These are phyloP conservation scores for Stegastes partitus DNA, from an alignment of 2,113 vertebrate genomes.

Conservation along the genomic window DNA sequence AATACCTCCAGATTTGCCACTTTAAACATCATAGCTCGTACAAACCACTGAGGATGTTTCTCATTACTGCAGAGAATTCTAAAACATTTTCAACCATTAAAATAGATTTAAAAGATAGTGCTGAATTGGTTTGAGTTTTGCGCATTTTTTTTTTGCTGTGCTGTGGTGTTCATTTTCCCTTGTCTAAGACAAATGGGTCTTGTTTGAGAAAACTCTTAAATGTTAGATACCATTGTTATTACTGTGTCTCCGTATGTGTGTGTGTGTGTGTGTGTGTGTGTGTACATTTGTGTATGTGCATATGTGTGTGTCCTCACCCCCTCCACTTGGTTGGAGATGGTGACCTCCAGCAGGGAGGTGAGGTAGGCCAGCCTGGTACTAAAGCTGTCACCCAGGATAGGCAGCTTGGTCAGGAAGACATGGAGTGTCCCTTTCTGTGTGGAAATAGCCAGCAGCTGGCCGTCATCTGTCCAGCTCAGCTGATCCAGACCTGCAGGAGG, in stretches of 20 bases:
- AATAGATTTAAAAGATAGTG: too few species aligned
- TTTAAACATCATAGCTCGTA: too few species aligned
- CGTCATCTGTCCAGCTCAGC: slow-evolving; percentile 96
- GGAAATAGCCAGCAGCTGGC: slow-evolving; percentile 94
- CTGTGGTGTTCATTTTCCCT: neutral
- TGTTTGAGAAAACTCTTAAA: neutral
- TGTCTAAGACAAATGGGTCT: neutral
- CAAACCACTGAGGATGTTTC: too few species aligned
- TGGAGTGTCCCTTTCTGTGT: slow-evolving; percentile 92
- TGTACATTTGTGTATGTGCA: neutral
- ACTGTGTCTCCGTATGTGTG: neutral
- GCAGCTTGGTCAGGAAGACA: slow-evolving; percentile 95
- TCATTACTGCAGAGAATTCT: too few species aligned
- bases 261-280: too few species aligned
- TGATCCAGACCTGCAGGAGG: slow-evolving; percentile 90
- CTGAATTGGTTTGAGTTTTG: too few species aligned
- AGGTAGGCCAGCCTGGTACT: slow-evolving; percentile 92
- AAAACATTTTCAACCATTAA: too few species aligned
- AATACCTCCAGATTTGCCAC: too few species aligned
- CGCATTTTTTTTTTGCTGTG: too few species aligned
- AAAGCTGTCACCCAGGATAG: slow-evolving; percentile 92
- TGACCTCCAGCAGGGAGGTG: slow-evolving; percentile 97
- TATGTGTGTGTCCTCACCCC: slow-evolving; percentile 83
- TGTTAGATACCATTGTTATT: neutral
- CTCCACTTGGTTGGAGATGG: slow-evolving; percentile 92